Evolutionary conservation across 2,797 vertebrate species (phyloP), one percentile per base, ranked within the genome.

Genomic region (Acanthornis magna): DNA sequence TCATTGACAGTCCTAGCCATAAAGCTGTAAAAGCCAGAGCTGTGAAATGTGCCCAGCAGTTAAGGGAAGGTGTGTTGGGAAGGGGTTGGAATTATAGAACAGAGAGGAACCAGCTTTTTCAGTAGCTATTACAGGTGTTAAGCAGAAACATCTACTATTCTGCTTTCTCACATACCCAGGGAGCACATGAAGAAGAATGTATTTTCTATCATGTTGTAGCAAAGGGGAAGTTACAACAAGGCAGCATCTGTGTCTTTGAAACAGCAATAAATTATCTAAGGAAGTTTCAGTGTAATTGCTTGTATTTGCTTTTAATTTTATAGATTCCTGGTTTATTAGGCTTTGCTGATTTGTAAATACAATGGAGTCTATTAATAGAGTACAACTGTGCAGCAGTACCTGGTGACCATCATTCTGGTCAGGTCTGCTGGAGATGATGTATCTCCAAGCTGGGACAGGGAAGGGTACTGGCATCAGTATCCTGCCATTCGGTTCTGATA

Each of bases 131-230:
- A 3, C 16, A 66, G 26, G 17, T 5, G 7, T 5, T 32, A 50
- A 60, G 48, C 0, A 0, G 27, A 26, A 71, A 75, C 0, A 0
- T 23, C 29, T 40, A 16, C 29, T 55, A 29, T 43, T 51, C 36
- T 76, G 43, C 43, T 40, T 81, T 50, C 22, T 55, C 48, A 68
- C 26, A 7, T 3, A 23, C 16, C 25, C 50, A 38, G 22, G 16
- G 9, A 87, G 18, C 47, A 29, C 30, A 3, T 0, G 5, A 43
- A 45, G 19, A 60, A 11, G 30, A 73, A 32, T 1, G 3, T 14
- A 26, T n/a, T 65, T 73, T 47, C 42, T 18, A 22, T 27, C 26
- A 30, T 38, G 26, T 3, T 30, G 25, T 25, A 61, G 53, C 58
- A 62, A 57, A 36, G n/a, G 77, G 16, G 36, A 78, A 72, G 26